Evolutionary conservation across 2,797 vertebrate species (phyloP).

Genomic region (Gadopsis marmoratus): DNA sequence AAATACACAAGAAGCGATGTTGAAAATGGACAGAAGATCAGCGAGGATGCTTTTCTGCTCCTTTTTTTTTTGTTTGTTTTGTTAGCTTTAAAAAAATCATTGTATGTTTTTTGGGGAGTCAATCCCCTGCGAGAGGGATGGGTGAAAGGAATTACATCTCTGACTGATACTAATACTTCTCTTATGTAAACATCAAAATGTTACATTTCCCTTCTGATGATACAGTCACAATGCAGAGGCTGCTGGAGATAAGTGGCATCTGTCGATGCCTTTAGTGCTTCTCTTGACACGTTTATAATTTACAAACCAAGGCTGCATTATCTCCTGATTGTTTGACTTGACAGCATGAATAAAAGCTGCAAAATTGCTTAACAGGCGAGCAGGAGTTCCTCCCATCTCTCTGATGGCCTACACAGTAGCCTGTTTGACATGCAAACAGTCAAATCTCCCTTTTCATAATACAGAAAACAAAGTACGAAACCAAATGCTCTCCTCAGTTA

Average conservation of each 20-base stretch:
- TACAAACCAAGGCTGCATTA: constrained; percentile 76
- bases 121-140: constrained; percentile 77
- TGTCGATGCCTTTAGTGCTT: constrained; percentile 77
- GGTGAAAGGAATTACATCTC: constrained; percentile 82
- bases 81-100: constrained; percentile 80
- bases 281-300: constrained; percentile 81
- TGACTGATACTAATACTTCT: constrained; percentile 85
- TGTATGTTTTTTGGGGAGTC: constrained; percentile 81
- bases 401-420: constrained; percentile 53
- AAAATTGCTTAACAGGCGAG: constrained; percentile 77
- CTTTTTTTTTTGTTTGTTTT: constrained; percentile 75
- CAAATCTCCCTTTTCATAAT: constrained; percentile 65
- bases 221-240: constrained; percentile 77
- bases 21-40: constrained; percentile 90
- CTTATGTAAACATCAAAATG: constrained; percentile 79
- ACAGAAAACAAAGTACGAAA: constrained; percentile 61
- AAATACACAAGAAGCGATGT: constrained; percentile 91
- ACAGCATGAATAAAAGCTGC: constrained; percentile 77
- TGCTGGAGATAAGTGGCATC: constrained; percentile 80
- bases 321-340: constrained; percentile 78
- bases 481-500: constrained; percentile 65
- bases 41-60: constrained; percentile 79
- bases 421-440: constrained; percentile 59
- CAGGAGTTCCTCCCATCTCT: constrained; percentile 54
- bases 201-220: constrained; percentile 75